Evolutionary conservation across 2,113 vertebrate genomes (phyloP).

Genomic region (Lepus timidus): DNA sequence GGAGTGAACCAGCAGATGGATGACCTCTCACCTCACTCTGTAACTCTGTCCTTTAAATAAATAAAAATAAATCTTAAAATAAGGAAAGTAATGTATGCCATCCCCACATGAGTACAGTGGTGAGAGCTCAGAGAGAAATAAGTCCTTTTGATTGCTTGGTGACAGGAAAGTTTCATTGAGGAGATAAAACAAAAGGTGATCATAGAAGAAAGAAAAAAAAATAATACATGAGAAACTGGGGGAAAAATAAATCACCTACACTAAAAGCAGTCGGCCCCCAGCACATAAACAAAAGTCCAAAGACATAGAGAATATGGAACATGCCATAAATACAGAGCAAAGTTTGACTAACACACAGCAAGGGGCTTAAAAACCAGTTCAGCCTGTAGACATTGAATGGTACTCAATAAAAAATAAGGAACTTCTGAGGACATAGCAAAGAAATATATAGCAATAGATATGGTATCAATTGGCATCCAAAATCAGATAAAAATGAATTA

Average conservation of each 20-base stretch:
- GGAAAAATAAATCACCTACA: background rate
- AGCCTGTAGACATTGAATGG: background rate
- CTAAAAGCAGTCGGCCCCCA: background rate
- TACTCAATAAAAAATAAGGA: constrained; percentile 2
- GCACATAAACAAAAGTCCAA: background rate
- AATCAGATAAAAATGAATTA: no score
- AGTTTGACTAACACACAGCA: background rate
- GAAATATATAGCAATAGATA: no score
- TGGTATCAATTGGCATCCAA: no score
- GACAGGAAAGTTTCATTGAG: background rate
- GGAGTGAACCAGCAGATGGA: no score
- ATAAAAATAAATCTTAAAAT: no score
- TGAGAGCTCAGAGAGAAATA: background rate
- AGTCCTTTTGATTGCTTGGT: background rate
- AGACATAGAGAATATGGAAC: background rate
- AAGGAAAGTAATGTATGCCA: background rate
- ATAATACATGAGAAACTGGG: background rate
- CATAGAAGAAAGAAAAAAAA: background rate
- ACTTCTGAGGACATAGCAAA: background rate
- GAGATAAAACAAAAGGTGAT: background rate
- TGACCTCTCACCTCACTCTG: no score
- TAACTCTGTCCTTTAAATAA: no score
- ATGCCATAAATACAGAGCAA: background rate
- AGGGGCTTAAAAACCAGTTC: background rate
- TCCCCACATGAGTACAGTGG: background rate